phyloP scores from a whole-genome alignment of 2,888 invertebrate species.

The Thysanoteuthis rhombus region DNA sequence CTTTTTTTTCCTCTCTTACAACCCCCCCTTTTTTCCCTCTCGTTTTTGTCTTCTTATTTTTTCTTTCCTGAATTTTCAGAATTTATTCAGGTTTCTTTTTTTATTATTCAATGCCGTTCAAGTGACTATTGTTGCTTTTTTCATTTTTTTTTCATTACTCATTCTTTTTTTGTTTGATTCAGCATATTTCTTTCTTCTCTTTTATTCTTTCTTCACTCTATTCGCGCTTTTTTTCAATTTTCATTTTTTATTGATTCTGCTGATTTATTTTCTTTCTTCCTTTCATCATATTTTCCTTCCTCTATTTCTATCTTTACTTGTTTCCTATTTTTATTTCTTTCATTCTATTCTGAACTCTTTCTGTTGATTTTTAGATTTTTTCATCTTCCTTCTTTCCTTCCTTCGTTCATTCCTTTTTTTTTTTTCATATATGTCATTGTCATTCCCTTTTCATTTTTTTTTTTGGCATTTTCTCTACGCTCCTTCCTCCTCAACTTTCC shows the following conservation, averaged over 20 bases:
- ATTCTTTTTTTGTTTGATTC: neutral
- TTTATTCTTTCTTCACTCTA: neutral
- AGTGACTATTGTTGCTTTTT: no score
- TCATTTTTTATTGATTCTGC: neutral
- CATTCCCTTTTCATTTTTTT: neutral
- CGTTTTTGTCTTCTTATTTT: neutral
- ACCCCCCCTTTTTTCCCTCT: neutral
- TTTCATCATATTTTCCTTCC: neutral
- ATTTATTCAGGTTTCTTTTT: neutral
- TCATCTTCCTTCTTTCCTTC: neutral
- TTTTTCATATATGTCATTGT: neutral
- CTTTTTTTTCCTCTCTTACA: neutral
- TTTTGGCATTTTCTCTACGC: neutral
- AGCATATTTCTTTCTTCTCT: neutral
- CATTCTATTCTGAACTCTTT: neutral
- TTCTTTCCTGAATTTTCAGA: neutral
- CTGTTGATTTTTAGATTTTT: neutral
- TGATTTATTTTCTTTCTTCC: neutral
- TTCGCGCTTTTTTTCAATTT: neutral
- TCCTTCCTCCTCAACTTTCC: no score
- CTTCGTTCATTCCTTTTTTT: neutral
- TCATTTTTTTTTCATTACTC: neutral
- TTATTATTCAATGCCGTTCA: no score
- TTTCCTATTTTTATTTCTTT: neutral
- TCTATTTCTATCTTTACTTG: neutral